Evolutionary conservation across 1,140 invertebrate species (phyloP).

Genomic region (Mycetomoellerius zeteki): DNA sequence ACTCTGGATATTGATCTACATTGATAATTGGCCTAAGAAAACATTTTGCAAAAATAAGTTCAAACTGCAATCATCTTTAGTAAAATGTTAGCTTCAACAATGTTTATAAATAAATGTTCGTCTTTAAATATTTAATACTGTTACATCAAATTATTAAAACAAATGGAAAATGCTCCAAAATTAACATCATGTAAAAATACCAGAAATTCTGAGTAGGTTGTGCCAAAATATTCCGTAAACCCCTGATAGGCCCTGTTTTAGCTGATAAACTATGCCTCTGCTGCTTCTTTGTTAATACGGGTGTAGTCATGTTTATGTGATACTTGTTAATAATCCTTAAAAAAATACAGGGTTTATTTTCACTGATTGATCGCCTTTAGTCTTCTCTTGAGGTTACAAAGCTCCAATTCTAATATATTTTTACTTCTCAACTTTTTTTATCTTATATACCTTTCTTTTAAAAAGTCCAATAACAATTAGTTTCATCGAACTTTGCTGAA

Average conservation of each 20-base stretch:
- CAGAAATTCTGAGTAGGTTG: conserved; percentile 78
- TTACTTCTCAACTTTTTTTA: no score
- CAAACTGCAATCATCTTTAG: neutral
- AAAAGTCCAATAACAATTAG: no score
- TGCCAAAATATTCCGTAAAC: conserved; percentile 79
- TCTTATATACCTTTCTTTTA: no score
- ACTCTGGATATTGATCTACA: conserved; percentile 54
- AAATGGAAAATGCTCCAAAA: conserved; percentile 8
- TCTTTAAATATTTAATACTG: conserved; percentile 29
- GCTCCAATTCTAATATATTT: no score
- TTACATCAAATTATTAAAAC: neutral
- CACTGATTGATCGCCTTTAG: no score
- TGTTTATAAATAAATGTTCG: neutral
- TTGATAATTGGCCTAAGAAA: conserved; percentile 77
- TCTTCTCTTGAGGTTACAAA: no score
- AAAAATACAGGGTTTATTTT: neutral
- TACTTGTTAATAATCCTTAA: neutral
- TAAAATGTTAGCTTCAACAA: conserved; percentile 9
- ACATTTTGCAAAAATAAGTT: neutral
- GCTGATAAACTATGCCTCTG: conserved; percentile 77
- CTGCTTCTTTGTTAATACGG: conserved; percentile 76
- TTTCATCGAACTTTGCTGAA: no score
- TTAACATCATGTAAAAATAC: conserved; percentile 66
- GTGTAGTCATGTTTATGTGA: conserved; percentile 65
- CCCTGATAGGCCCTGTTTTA: conserved; percentile 78